Evolutionary conservation across 2,797 vertebrate species (phyloP).

Genomic region (Antennarius maculatus): DNA sequence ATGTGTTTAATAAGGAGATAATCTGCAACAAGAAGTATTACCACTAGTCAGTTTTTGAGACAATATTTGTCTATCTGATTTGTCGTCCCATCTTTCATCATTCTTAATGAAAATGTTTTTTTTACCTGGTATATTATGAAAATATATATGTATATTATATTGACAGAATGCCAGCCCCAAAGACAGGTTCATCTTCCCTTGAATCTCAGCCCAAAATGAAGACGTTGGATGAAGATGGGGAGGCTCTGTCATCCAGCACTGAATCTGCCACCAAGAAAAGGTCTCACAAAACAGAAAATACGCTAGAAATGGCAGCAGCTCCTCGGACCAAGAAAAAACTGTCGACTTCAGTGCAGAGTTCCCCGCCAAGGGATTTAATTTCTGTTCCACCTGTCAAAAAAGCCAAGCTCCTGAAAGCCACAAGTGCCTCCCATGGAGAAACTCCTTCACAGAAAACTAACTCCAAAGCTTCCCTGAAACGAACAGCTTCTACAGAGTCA

Average conservation of each 20-base stretch:
- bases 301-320: slow-evolving; percentile 60
- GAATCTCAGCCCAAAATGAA: slow-evolving; percentile 77
- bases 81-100: not conserved
- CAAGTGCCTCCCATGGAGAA: slow-evolving; percentile 75
- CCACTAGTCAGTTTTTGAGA: not conserved
- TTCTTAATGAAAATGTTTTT: not conserved
- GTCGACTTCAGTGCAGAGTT: slow-evolving; percentile 56
- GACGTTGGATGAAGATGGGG: slow-evolving; percentile 73
- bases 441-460: slow-evolving; percentile 47
- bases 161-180: slow-evolving; percentile 82
- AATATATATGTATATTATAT: slow-evolving; percentile 17
- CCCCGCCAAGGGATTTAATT: slow-evolving; percentile 57
- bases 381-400: slow-evolving; percentile 71
- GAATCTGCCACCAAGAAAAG: slow-evolving; percentile 62
- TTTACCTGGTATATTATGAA: not conserved
- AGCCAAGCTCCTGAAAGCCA: slow-evolving; percentile 74
- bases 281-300: slow-evolving; percentile 61
- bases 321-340: slow-evolving; percentile 74
- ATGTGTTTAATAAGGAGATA: not conserved
- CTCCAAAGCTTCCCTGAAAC: slow-evolving; percentile 64
- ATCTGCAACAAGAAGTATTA: not conserved
- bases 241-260: slow-evolving; percentile 62
- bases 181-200: slow-evolving; percentile 74
- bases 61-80: not conserved
- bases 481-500: slow-evolving; percentile 65